Base-by-base conservation (phyloP, 2,797 vertebrate species). In the Alectoris magna region DNA sequence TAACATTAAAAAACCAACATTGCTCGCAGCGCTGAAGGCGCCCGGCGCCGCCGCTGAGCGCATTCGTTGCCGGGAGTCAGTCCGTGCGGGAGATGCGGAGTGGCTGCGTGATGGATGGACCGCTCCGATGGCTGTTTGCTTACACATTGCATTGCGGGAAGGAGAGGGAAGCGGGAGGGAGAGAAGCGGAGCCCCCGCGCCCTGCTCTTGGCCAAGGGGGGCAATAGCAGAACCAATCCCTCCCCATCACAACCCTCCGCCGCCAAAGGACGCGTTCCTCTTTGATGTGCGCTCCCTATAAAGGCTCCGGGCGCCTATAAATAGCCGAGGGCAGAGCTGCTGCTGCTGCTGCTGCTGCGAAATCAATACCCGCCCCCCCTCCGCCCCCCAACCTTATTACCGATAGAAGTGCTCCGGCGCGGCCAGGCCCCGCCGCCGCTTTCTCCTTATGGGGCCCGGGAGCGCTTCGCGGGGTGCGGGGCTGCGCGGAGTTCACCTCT, bases 371-470 rank as follows among this genome's bases (percentile, higher is more conserved):
- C 63, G 63, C 87, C 64, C 59, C 68, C 92, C 84, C 71, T 96
- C 95, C 69, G 6, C 29, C 31, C 55, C 55, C 31, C 96, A 90
- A 93, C 89, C 97, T 98, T 97, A 98, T 98, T 97, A 98, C 98
- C 98, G 97, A 98, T 98, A 97, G 97, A 98, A 97, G 91, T 90
- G 58, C 93, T 97, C 84, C 84, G 97, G 95, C 79, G 95, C 81
- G 91, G 88, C 95, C 93, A 88, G 87, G 86, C 93, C 66, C 76
- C 41, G 96, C 93, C 90, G 92, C 79, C 83, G 78, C 76, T 36
- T 67, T 29, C 38, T 23, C 84, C 36, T 41, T 41, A 17, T 64
- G 64, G 39, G 56, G 29, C 41, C 7, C 64, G 64, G 64, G 34
- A 17, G 51, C 8, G 64, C 66, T 39, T 23, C 36, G 69, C 41